Evolutionary conservation across 1,140 invertebrate species (phyloP), one percentile per base, ranked within the genome.

Genomic region (Heterodera schachtii): DNA sequence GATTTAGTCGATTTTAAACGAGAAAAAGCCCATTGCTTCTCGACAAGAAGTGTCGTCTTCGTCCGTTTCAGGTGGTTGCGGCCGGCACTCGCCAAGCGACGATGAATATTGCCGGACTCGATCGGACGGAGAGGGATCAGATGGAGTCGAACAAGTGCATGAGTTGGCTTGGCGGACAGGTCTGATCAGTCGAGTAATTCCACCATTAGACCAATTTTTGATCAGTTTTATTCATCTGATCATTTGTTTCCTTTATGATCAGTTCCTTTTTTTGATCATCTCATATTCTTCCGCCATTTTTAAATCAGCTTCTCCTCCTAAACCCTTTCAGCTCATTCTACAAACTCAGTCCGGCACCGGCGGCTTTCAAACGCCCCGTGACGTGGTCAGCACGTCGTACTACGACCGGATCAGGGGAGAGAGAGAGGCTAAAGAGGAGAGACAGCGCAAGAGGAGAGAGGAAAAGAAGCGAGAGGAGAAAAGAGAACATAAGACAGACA

Each of bases 91-190:
- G 84, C 52, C 81, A 85, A 44, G 66, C 77, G 16, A 86, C 74
- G 8, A 85, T 84, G 73, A 43, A 71, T 16, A 84, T 85, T 73
- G 47, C 31, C 60, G 84, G 84, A 5, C 82, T 85, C 9, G 78
- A 85, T 46, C 57, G 84, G 13, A 85, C 81, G 11, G 82, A 83
- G 60, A 73, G 82, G 21, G 82, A 86, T 60, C 80, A 85, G 31
- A 66, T 85, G 13, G 84, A 85, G 77, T 85, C 84, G 6, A 85
- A 85, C 71, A 60, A 79, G 13, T 85, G 75, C 64, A 79, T 86
- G 82, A 70, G 80, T 21, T 85, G 84, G 84, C 74, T 85, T 6
- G 84, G 84, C 31, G 84, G 84, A 3, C 84, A 84, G 57, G 71
- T 84, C 52, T 44, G 52, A 46, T 43, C 31, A 31, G 31, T 31